Evolutionary conservation across 1,140 invertebrate genomes (phyloP), one percentile per base, ranked within the genome.

Genomic region (Gonatopus flavifemur): DNA sequence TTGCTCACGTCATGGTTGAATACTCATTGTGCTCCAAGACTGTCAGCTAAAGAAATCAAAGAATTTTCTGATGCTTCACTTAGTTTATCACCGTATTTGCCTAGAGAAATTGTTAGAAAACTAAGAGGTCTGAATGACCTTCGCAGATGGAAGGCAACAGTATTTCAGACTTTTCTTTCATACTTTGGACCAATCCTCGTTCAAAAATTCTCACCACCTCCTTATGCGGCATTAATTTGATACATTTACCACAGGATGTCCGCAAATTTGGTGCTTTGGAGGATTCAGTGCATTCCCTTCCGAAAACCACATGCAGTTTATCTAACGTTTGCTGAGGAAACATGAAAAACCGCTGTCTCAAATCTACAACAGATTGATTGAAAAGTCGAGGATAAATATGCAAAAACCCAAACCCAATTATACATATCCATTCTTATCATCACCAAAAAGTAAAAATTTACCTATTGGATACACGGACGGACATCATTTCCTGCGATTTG

Each of bases 161-260:
- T 64, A 37, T 66, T 64, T 30, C 57, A 74, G 20, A 57, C 64
- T 19, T 78, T 76, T 58, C 39, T 78, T 9, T 39, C 76, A 10
- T 78, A 77, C 46, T 65, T 62, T 12, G 75, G 74, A 7, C 61
- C 70, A 21, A 52, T 74, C 12, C 63, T 66, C 19, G 47, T 77
- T 13, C 54, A 56, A 53, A 36, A 49, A 7, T 46, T 61, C 21
- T 24, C 70, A 7, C 20, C 49, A 36, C 32, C 48, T 15, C 18
- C 50, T n/a, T 55, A 28, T 63, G 7, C 37, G 9, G 8, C 8
- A 9, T 52, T 40, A 44, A 37, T 20, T 40, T 53, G 20, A 28
- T 48, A 4, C 43, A 53, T 48, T 28, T 53, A 15, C 10, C 24
- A 13, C 18, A 48, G 13, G 36, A 48, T 39, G 43, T 38, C 39